A percentile compares a stretch with the other conserved stretches of the same genome.
Evolutionary conservation across 2,113 vertebrate genomes (phyloP).

Genomic region (Pristiophorus japonicus): DNA sequence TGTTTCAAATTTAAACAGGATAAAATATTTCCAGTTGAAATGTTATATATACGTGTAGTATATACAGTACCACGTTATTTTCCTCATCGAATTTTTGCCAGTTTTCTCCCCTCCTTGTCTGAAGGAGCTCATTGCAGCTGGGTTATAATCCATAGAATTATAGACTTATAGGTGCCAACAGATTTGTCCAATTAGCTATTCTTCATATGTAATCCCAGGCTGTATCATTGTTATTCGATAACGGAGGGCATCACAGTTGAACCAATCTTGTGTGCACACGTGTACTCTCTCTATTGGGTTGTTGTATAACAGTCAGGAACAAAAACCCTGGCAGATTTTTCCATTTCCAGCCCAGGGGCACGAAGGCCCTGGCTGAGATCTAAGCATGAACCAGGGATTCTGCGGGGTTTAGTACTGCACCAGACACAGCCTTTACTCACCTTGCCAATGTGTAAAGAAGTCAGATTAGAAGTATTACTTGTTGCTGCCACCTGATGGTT

Average conservation of each 20-base stretch:
- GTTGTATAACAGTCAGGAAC: neutral
- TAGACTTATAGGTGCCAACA: neutral
- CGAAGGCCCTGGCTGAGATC: neutral
- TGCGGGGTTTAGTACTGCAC: neutral
- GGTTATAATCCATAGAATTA: neutral
- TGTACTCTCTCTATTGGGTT: neutral
- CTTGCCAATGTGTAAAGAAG: neutral
- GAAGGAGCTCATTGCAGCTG: neutral
- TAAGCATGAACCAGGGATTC: neutral
- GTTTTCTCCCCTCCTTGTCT: neutral
- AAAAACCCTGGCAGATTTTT: neutral
- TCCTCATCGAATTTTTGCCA: neutral
- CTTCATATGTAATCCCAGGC: neutral
- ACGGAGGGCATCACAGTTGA: neutral
- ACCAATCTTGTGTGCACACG: neutral
- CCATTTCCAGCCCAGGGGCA: neutral
- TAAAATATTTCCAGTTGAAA: neutral
- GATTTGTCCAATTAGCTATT: neutral
- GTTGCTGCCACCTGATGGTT: slow-evolving; percentile 30
- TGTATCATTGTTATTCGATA: neutral
- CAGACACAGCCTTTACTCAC: neutral
- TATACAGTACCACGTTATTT: neutral
- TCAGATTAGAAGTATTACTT: neutral
- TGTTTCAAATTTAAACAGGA: neutral
- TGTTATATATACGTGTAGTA: neutral